Evolutionary conservation across 2,888 invertebrate species (phyloP).

Genomic region (Vannuccia rotundouncinata): DNA sequence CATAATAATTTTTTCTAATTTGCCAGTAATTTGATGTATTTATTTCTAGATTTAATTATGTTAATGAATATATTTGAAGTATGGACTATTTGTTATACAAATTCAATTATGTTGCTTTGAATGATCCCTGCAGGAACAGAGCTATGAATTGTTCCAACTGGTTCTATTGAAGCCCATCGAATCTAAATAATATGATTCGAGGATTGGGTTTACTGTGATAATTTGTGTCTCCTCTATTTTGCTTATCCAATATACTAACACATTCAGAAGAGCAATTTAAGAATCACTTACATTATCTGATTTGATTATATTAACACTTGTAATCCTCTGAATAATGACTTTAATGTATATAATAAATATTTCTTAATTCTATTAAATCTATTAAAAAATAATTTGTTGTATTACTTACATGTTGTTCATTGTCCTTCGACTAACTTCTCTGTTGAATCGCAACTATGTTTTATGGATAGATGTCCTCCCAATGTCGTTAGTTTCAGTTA

Average conservation of each 20-base stretch:
- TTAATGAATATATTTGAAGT: neutral
- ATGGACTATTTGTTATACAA: neutral
- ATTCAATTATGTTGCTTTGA: neutral
- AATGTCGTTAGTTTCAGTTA: too few relatives aligned
- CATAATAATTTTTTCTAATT: neutral
- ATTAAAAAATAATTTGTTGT: too few relatives aligned
- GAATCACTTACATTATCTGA: too few relatives aligned
- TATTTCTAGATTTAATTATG: neutral
- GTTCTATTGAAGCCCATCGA: neutral
- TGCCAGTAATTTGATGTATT: neutral
- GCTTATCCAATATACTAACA: neutral
- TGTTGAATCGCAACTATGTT: too few relatives aligned
- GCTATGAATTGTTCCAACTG: neutral
- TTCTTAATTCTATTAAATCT: too few relatives aligned
- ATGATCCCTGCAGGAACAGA: neutral
- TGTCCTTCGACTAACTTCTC: too few relatives aligned
- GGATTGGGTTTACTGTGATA: slow-evolving; percentile 6
- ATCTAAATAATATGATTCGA: neutral
- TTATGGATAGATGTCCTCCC: too few relatives aligned
- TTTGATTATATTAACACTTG: too few relatives aligned
- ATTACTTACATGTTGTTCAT: too few relatives aligned
- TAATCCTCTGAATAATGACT: too few relatives aligned
- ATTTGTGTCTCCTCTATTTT: neutral
- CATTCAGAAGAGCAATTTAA: too few relatives aligned
- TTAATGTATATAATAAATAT: too few relatives aligned